Base-by-base conservation (phyloP, 2,797 vertebrate genomes). In the Xiphophorus birchmanni region DNA sequence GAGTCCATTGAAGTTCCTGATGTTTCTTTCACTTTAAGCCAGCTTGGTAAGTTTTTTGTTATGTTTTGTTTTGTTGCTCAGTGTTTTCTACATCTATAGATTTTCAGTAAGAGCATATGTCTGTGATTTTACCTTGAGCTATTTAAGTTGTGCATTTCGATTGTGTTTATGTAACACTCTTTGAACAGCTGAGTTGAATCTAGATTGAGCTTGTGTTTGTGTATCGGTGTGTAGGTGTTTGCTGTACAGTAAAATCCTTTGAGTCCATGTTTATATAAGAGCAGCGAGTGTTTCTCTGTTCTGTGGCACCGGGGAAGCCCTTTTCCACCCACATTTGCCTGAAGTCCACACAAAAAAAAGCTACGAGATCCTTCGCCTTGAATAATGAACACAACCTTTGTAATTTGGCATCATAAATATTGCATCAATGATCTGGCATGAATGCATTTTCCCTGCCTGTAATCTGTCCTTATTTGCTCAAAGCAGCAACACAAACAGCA, bases 391-490 rank as follows among this genome's bases (percentile, higher is more conserved):
- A 84, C 83, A 79, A 90, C 84, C 87, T 90, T 94, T 86, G 91
- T 93, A 91, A 93, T 94, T 93, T 92, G 92, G 89, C 94, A 95
- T 95, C 83, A 95, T 96, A 93, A 96, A 96, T 96, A 95, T 95
- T 94, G 89, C 91, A 96, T 95, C 89, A 90, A 95, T 95, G 95
- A 94, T 94, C 79, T 93, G 90, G 94, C 86, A 87, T 92, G 95
- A 94, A 94, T 94, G 91, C 91, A 82, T 92, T 93, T 87, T 88
- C 73, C 89, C 81, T 82, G 82, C 37, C 82, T 60, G 79, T 89
- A 88, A 92, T 91, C 82, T 79, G 86, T 85, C 81, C 74, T 75
- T 84, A 87, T 91, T 91, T 83, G 82, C 88, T 82, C 75, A 80
- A 80, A 84, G 56, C 84, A 87, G 81, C 35, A 21, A 71, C 82